Percentiles rank a stretch among this genome's conserved stretches.
Evolutionary conservation across 2,888 invertebrate species (phyloP).

Genomic region (Endomychus coccineus): DNA sequence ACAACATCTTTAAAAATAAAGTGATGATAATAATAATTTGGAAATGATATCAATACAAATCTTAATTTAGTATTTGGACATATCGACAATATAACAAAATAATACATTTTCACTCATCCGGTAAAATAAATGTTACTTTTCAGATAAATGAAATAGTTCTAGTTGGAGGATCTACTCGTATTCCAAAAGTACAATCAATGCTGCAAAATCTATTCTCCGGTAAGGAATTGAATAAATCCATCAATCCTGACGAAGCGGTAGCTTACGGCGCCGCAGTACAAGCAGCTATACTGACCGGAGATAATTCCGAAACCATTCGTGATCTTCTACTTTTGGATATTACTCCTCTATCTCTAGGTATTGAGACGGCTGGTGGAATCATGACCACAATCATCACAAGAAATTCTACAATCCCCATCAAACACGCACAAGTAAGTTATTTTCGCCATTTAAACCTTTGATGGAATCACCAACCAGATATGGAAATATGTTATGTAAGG

Average conservation of each 20-base stretch:
- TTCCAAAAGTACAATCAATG: constrained; percentile 59
- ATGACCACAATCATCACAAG: constrained; percentile 63
- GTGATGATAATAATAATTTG: too few species aligned
- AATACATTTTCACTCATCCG: too few species aligned
- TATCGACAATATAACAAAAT: too few species aligned
- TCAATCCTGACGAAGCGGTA: constrained; percentile 67
- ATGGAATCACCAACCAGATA: too few species aligned
- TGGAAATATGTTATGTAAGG: too few species aligned
- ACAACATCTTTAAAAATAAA: too few species aligned
- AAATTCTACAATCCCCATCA: constrained; percentile 59
- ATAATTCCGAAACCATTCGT: constrained; percentile 50
- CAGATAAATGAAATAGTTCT: constrained; percentile 51
- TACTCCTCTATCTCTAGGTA: constrained; percentile 58
- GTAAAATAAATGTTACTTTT: not conserved
- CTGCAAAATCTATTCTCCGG: constrained; percentile 50
- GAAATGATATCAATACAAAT: too few species aligned
- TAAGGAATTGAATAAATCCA: constrained; percentile 59
- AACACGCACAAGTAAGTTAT: constrained; percentile 50
- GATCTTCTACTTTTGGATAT: constrained; percentile 61
- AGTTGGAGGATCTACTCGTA: constrained; percentile 62
- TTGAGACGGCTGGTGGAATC: constrained; percentile 65
- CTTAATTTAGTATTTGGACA: too few species aligned
- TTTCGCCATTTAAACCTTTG: too few species aligned
- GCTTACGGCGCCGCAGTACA: constrained; percentile 63
- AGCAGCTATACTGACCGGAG: constrained; percentile 54